Evolutionary conservation across 1,140 invertebrate species (phyloP).

Genomic region (Platyura marginata): DNA sequence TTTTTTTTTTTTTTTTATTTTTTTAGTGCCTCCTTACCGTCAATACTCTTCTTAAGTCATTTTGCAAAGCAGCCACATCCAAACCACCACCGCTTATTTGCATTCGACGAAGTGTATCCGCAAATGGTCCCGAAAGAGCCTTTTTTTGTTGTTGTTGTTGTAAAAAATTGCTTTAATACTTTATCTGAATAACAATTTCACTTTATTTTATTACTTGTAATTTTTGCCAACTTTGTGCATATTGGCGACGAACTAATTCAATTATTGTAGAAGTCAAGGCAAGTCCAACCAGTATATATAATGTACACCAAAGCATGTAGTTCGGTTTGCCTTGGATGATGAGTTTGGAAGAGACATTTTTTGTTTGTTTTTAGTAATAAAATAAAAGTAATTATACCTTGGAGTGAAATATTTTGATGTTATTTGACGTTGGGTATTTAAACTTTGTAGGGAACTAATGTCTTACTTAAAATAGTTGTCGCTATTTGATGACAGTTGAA

Average conservation of each 20-base stretch:
- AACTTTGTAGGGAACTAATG: no score
- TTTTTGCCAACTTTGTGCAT: conserved; percentile 67
- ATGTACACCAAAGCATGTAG: conserved; percentile 75
- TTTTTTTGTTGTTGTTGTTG: no score
- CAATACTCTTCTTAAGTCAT: conserved; percentile 40
- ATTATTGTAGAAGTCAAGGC: conserved; percentile 90
- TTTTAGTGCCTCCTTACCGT: conserved; percentile 25
- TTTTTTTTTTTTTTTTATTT: neutral
- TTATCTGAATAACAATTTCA: conserved; percentile 2
- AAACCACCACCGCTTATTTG: conserved; percentile 43
- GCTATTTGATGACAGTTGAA: no score
- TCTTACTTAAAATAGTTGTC: no score
- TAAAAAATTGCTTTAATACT: no score
- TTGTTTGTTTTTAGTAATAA: neutral
- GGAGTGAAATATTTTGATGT: no score
- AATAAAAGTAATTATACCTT: no score
- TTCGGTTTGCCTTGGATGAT: conserved; percentile 52
- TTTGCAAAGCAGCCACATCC: conserved; percentile 47
- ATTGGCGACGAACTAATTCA: conserved; percentile 67
- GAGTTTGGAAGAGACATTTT: neutral
- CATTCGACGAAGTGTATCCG: conserved; percentile 55
- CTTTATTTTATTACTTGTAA: conserved; percentile 27
- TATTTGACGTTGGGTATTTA: no score
- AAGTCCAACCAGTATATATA: conserved; percentile 86
- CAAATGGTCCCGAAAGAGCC: conserved; percentile 56